Conservation (phyloP, 2,797 vertebrate species). For the Gobio occitaniae region DNA sequence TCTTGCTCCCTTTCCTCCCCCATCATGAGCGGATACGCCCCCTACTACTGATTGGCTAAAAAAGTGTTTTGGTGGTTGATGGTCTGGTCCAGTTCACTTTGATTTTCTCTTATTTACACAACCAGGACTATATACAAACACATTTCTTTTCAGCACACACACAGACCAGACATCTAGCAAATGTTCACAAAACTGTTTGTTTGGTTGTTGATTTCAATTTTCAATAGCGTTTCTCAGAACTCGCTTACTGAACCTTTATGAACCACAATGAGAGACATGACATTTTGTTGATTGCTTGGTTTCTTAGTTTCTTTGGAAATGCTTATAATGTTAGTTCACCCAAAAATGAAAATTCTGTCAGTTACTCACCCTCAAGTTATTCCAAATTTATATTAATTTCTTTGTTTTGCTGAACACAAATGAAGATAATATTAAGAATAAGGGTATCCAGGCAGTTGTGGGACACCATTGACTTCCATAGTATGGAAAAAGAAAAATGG, state of each 20-base stretch:
- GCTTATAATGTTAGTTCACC: neutral
- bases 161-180: neutral
- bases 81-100: neutral
- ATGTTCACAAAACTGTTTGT: neutral
- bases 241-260: neutral
- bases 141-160: too few relatives aligned
- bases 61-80: neutral
- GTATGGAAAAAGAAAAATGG: too few relatives aligned
- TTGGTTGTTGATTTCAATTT: neutral
- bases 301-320: neutral
- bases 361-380: too few relatives aligned
- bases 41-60: neutral
- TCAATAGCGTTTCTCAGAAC: neutral
- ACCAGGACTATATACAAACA: neutral
- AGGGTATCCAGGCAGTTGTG: too few relatives aligned
- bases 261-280: neutral
- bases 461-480: too few relatives aligned
- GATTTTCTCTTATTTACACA: neutral
- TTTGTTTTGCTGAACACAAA: too few relatives aligned
- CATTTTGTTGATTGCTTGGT: neutral
- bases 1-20: neutral
- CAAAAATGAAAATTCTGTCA: too few relatives aligned
- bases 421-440: too few relatives aligned
- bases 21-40: neutral
- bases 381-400: too few relatives aligned